phyloP scores from a whole-genome alignment of 2,113 vertebrate genomes.

The Myiozetetes cayanensis region DNA sequence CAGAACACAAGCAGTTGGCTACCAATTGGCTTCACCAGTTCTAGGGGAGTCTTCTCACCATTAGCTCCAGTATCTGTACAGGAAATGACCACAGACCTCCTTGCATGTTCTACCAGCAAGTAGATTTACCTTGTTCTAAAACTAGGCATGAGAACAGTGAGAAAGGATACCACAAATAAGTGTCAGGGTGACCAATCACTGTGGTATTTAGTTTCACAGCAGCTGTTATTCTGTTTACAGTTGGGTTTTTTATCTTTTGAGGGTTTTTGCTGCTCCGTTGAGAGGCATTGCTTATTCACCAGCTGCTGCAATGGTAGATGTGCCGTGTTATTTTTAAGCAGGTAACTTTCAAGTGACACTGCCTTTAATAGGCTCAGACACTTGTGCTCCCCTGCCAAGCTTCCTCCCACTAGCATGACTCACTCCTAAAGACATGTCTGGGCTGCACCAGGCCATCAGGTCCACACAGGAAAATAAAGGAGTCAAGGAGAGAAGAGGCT shows the following conservation, averaged over 20 bases:
- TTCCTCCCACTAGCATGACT: not conserved
- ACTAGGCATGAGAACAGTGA: not conserved
- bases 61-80: not conserved
- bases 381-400: not conserved
- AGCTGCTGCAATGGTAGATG: not conserved
- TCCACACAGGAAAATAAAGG: not conserved
- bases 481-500: not conserved
- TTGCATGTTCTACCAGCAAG: not conserved
- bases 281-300: not conserved
- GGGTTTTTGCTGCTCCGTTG: not conserved
- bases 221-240: not conserved
- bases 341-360: not conserved
- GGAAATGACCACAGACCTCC: not conserved
- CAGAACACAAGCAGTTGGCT: not conserved
- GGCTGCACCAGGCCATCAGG: not conserved
- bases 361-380: not conserved
- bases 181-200: not conserved
- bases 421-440: not conserved
- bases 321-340: not conserved
- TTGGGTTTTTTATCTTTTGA: rapidly evolving
- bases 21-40: not conserved
- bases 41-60: not conserved
- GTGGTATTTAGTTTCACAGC: not conserved
- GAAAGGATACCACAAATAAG: not conserved
- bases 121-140: not conserved